A percentile compares a stretch with the other conserved stretches of the same genome.
Conservation (phyloP, 2,797 vertebrate genomes). For the Pangasius macronema region DNA sequence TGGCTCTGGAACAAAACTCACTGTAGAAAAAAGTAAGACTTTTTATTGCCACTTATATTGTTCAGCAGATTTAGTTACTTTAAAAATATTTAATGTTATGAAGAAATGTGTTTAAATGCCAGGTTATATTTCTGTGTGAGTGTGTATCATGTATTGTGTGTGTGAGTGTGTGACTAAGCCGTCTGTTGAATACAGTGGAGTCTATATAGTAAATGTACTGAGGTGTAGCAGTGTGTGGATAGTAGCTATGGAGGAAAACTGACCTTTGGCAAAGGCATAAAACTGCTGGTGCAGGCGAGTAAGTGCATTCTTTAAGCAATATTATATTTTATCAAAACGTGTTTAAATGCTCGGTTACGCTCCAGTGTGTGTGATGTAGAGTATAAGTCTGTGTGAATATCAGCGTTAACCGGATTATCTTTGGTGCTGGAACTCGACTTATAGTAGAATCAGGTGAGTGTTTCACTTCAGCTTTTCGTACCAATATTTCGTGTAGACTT, state of each 20-base stretch:
- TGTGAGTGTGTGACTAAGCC: neutral
- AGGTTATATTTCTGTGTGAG: neutral
- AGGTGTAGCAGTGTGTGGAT: neutral
- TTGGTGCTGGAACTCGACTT: neutral
- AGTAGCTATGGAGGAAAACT: constrained; percentile 7
- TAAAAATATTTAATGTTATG: neutral
- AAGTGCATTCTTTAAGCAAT: neutral
- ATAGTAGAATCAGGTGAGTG: neutral
- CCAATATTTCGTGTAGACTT: neutral
- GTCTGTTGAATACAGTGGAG: neutral
- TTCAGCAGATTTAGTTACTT: neutral
- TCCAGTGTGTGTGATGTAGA: neutral
- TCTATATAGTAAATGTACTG: neutral
- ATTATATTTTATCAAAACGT: neutral
- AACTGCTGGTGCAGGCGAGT: neutral
- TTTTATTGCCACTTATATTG: neutral
- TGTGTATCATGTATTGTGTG: neutral
- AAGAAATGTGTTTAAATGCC: neutral
- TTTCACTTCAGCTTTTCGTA: neutral
- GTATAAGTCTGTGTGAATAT: neutral
- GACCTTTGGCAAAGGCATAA: neutral
- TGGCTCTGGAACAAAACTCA: constrained; percentile 30
- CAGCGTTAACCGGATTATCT: neutral
- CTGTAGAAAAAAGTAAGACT: constrained; percentile 53
- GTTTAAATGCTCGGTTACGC: neutral